Conservation (phyloP, 2,888 invertebrate genomes). For the Herminia tarsipennalis region DNA sequence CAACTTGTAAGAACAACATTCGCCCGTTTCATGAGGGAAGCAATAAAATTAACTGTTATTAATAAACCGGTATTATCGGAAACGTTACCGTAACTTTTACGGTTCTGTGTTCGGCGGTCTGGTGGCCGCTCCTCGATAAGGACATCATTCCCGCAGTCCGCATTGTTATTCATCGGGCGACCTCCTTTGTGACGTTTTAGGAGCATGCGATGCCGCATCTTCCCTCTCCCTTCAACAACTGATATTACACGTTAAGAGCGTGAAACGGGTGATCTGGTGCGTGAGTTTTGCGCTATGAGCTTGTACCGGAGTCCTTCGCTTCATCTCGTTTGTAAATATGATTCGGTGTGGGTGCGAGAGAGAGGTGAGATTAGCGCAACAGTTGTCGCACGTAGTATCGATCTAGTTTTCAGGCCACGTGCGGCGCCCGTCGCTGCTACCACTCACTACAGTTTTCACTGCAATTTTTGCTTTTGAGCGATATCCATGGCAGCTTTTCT, state of each 20-base stretch:
- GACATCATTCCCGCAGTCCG: slow-evolving; percentile 83
- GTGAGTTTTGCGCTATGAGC: slow-evolving; percentile 77
- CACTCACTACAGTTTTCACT: slow-evolving; percentile 42
- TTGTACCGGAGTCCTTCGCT: slow-evolving; percentile 65
- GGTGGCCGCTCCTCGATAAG: slow-evolving; percentile 62
- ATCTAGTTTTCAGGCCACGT: slow-evolving; percentile 71
- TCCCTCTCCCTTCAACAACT: slow-evolving; percentile 51
- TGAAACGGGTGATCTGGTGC: slow-evolving; percentile 62
- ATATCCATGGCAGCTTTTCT: slow-evolving; percentile 42
- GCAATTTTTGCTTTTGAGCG: slow-evolving; percentile 38
- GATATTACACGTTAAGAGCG: slow-evolving; percentile 21
- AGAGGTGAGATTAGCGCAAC: slow-evolving; percentile 70
- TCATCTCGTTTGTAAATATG: slow-evolving; percentile 45
- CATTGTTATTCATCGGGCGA: slow-evolving; percentile 83
- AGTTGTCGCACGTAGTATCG: slow-evolving; percentile 81
- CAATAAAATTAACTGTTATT: slow-evolving; percentile 32
- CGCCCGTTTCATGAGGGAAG: slow-evolving; percentile 9
- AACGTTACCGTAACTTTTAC: slow-evolving; percentile 28
- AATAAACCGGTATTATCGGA: slow-evolving; percentile 29
- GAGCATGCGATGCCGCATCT: slow-evolving; percentile 81
- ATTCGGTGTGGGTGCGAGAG: slow-evolving; percentile 39
- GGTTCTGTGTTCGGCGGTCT: slow-evolving; percentile 34
- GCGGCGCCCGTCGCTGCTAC: slow-evolving; percentile 58
- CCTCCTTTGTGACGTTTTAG: slow-evolving; percentile 81
- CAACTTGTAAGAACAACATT: neutral